Base-by-base conservation (phyloP, 1,140 invertebrate genomes). In the Leptinotarsa texana region DNA sequence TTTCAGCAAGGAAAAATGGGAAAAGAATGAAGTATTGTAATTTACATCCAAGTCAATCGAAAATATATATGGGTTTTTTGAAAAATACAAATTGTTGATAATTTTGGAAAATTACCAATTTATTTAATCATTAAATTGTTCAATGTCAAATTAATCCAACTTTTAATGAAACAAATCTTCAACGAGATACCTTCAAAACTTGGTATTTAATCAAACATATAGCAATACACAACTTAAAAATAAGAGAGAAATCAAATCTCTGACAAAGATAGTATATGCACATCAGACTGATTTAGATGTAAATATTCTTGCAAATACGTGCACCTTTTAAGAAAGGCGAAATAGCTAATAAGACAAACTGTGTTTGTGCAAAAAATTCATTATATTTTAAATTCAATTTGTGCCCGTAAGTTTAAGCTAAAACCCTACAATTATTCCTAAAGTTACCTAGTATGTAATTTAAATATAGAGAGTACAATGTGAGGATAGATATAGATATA, bases 351-450 rank as follows among this genome's bases (percentile, higher is more conserved):
- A 27, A n/a, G 21, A 49, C 33, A 69, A 69, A 70, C 24, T 70
- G 57, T 63, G 17, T 42, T 69, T 75, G 80, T 81, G 80, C 80
- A 79, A 80, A 80, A 75, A 79, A 73, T 42, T 74, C 47, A 69
- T 62, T 57, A 77, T 68, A 68, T 69, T 81, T 81, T 42, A 42
- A 81, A 77, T 81, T 82, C 76, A 83, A 80, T 81, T 85, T 85
- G 84, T 85, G 84, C 84, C 84, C 84, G 84, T 84, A 85, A 70
- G 84, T 84, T 84, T 81, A 83, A 85, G 83, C 84, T 85, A 85
- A 81, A 80, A 73, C 76, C 81, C 79, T 82, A 84, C 77, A 57
- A 82, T 82, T 79, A 79, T 79, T 73, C 75, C 82, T 81, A 80
- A 79, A 78, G 75, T 80, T 82, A 80, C 76, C 78, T 83, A 83